phyloP scores from a whole-genome alignment of 2,888 invertebrate species.

The Artemia sinica region DNA sequence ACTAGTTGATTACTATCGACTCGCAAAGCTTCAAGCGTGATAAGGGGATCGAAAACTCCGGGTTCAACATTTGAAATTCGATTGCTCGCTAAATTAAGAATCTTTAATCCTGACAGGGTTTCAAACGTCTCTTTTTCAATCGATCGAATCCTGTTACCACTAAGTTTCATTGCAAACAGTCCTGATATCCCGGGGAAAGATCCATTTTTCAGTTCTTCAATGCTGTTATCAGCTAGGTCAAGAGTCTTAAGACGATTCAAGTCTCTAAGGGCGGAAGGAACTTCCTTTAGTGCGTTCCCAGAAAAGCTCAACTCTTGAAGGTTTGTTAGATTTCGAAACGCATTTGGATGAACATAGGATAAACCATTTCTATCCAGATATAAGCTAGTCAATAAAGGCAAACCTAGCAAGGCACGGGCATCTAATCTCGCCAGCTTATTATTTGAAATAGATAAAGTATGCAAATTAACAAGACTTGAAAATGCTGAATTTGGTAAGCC shows the following conservation, averaged over 20 bases:
- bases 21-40: conserved; percentile 63
- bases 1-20: conserved; percentile 63
- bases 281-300: conserved; percentile 59
- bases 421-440: conserved; percentile 69
- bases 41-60: conserved; percentile 59
- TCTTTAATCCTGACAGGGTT: conserved; percentile 60
- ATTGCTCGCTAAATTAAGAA: conserved; percentile 72
- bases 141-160: conserved; percentile 68
- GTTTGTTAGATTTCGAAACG: conserved; percentile 74
- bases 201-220: conserved; percentile 35
- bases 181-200: conserved; percentile 29
- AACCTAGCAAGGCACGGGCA: conserved; percentile 66
- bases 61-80: conserved; percentile 56
- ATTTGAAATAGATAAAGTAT: conserved; percentile 66
- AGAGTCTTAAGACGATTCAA: conserved; percentile 69
- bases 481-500: conserved; percentile 72
- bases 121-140: conserved; percentile 60
- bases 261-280: conserved; percentile 63
- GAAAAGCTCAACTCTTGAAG: conserved; percentile 76
- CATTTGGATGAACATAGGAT: conserved; percentile 64
- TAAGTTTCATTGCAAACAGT: conserved; percentile 65
- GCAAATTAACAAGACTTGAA: conserved; percentile 75
- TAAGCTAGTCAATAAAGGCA: conserved; percentile 65
- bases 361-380: conserved; percentile 70
- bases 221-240: conserved; percentile 76